Evolutionary conservation across 2,113 vertebrate species (phyloP), one percentile per base, ranked within the genome.

Genomic region (Atlantisia rogersi): DNA sequence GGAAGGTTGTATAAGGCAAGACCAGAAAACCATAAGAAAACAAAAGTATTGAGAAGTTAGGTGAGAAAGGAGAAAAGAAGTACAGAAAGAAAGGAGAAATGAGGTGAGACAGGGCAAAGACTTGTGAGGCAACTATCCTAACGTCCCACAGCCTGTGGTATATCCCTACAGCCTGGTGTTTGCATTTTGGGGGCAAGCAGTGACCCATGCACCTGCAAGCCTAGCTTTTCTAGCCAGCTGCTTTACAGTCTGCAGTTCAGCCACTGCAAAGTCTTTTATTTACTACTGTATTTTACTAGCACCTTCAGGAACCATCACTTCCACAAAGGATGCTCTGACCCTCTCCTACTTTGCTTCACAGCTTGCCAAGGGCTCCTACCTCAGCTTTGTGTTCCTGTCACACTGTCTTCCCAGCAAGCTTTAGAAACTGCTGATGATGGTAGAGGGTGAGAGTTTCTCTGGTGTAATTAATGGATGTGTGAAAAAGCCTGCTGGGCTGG

Each of bases 391-490:
- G 53, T 65, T 82, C 80, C 76, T 68, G 83, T 88, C 95, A 93
- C 69, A 53, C 60, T 52, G 56, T 22, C 77, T 92, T 82, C 65
- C 69, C 86, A 84, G 88, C 69, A 91, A 91, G 90, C 94, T 84
- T 91, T 95, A 93, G 81, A 93, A 93, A 93, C 78, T 1, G 2
- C 62, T 92, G 82, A 93, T 40, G 76, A 86, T 40, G 31, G 76
- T 17, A 84, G 82, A 94, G 69, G 53, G 80, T 71, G 82, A 93
- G 86, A 86, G 91, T 71, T 93, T 86, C 90, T 94, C 62, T 91
- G 48, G 48, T 93, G 77, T 94, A 94, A 97, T 94, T 96, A 96
- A 93, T 55, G 65, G 90, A 93, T 58, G 83, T 91, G 95, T 86
- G 88, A 93, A 96, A 96, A 90, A 86, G 76, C 95, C 88, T 92